Percentiles rank a stretch among this genome's conserved stretches.
Evolutionary conservation across 2,797 vertebrate species (phyloP).

Genomic region (Myripristis murdjan): DNA sequence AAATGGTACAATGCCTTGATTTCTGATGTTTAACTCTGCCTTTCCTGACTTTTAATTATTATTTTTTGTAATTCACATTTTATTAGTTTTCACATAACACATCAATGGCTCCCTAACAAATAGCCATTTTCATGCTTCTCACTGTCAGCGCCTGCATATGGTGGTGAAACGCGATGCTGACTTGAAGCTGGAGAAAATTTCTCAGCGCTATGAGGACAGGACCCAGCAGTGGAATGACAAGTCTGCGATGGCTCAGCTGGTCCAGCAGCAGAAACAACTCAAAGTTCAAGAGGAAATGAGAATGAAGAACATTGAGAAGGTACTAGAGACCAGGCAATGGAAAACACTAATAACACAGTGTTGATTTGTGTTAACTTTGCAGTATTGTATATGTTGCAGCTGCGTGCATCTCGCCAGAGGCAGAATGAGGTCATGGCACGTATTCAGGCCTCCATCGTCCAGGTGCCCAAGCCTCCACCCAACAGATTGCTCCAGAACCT

Average conservation of each 20-base stretch:
- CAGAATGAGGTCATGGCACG: slow-evolving; percentile 84
- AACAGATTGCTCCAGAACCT: slow-evolving; percentile 77
- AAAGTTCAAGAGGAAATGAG: slow-evolving; percentile 81
- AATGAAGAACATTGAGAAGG: slow-evolving; percentile 82
- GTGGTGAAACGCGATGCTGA: slow-evolving; percentile 84
- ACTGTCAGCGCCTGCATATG: slow-evolving; percentile 82
- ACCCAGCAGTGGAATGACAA: slow-evolving; percentile 73
- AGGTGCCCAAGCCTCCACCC: slow-evolving; percentile 85
- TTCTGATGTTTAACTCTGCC: background rate
- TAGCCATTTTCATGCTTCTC: slow-evolving; percentile 2
- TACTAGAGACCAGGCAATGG: slow-evolving; percentile 48
- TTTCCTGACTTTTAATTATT: background rate
- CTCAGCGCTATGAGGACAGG: slow-evolving; percentile 83
- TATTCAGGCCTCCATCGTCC: slow-evolving; percentile 82
- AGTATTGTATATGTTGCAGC: slow-evolving; percentile 74
- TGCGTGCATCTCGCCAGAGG: slow-evolving; percentile 73
- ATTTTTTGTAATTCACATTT: background rate
- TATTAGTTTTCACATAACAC: background rate
- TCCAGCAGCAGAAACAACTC: slow-evolving; percentile 78
- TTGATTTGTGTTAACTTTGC: slow-evolving; percentile 2
- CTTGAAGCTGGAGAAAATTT: slow-evolving; percentile 85
- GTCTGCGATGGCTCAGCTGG: slow-evolving; percentile 54
- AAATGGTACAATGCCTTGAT: too few relatives aligned
- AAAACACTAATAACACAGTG: background rate
- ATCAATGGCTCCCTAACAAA: background rate